Evolutionary conservation across 2,113 vertebrate species (phyloP), one percentile per base, ranked within the genome.

Genomic region (Sakesphorus luctuosus): DNA sequence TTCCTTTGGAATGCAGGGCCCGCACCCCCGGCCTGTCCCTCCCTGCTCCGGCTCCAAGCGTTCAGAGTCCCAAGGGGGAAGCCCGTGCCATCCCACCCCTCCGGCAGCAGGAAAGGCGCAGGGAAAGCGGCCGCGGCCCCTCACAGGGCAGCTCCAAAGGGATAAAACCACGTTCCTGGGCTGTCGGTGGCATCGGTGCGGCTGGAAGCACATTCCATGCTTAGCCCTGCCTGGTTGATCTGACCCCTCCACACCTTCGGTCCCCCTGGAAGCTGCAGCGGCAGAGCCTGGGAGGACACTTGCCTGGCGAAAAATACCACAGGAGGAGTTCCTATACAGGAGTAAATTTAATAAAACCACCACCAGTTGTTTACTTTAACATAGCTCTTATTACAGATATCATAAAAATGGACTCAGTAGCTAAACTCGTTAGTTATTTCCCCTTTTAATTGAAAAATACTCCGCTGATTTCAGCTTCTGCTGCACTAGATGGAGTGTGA

Each of bases 331-430:
- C 97, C 97, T 97, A 89, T 95, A 97, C 94, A 97, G 93, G 91
- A 97, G 96, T 71, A 94, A 75, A 97, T 95, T 98, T 97, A 98
- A 97, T 97, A 97, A 98, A 98, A 98, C 97, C 96, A 97, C 97
- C 97, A 98, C 97, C 98, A 98, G 38, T 91, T 94, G 94, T 96
- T 97, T 98, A 97, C 97, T 98, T 98, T 97, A 98, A 98, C 97
- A 97, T 97, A 98, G 98, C 97, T 98, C 95, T 98, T 96, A 88
- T 97, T 97, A 97, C 90, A 97, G 97, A 98, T 97, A 96, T 97
- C 95, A 96, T 97, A 97, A 98, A 97, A 97, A 96, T 93, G 97
- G 97, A 97, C 93, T 95, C 97, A 95, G 95, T 89, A 97, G 90
- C 97, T 98, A 98, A 90, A 96, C 85, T 94, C 91, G 84, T 97